Base-by-base conservation (phyloP, 2,113 vertebrate species). In the Phylloscopus whistleri region DNA sequence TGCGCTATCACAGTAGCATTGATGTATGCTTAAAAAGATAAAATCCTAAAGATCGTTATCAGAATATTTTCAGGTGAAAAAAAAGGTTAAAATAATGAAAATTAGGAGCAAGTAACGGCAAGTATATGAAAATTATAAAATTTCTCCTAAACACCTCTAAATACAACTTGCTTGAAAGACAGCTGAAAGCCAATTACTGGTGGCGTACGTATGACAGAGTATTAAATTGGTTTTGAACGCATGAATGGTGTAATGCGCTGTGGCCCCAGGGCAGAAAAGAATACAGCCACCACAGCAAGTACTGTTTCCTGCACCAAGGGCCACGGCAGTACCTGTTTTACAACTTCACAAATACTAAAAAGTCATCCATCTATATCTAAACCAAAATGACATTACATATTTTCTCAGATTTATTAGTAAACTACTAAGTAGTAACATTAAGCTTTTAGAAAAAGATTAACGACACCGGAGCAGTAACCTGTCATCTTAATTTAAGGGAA, bases 381-480 rank as follows among this genome's bases (percentile, higher is more conserved):
- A 48, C 86, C 72, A 92, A 97, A 97, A 97, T 70, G 97, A 97
- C 97, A 94, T 72, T 93, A 78, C 83, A 55, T 96, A 95, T 97
- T 98, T 97, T 97, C 93, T 97, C 95, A 95, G 96, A 97, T 98
- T 98, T 98, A 98, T 98, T 97, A 97, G 97, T 97, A 98, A 98
- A 98, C 95, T 97, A 96, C 97, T 96, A 96, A 98, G 97, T 93
- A 98, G 94, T 92, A 97, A 97, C 96, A 98, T 98, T 97, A 98
- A 98, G 97, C 98, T 98, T 98, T 98, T 98, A 98, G 93, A 96
- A 98, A 98, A 98, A 98, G 97, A 97, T 98, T 98, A 98, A 97
- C 96, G 93, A 87, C 86, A 35, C 74, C 87, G 93, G 77, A 75
- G 88, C 30, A 19, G 94, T 96, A 96, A 94, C 89, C 96, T 98